Base-by-base conservation (phyloP, 2,888 invertebrate genomes). In the Pterostichus madidus region DNA sequence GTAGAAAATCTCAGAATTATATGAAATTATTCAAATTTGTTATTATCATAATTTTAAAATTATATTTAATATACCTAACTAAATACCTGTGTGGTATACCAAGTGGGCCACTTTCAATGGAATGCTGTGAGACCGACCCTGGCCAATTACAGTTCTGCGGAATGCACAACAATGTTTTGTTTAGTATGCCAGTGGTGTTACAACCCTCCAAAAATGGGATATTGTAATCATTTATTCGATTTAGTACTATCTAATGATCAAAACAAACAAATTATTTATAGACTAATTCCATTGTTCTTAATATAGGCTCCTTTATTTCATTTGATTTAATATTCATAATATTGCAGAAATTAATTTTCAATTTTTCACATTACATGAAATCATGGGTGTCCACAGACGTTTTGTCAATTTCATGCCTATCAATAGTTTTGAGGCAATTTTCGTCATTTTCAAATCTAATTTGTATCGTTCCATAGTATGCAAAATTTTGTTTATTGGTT, bases 31-130 rank as follows among this genome's bases (percentile, higher is more conserved):
- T 61, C n/a, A 61, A 61, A 61, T 61, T 24, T 53, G 15, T 53
- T 24, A 56, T 24, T 56, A 24, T 56, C 11, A 56, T 56, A 24
- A 6, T 39, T 39, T 39, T 3, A 39, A 56, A 56, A 56, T 24
- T 56, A 1, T 59, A n/a, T 7, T 35, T 61, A 61, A 32, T 35
- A 5, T 61, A 59, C 11, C 8, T 59, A 17, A 17, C 13, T 56
- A 59, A 31, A 11, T 59, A 59, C 31, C 11, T 49, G 5, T 5
- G 11, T 49, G 6, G n/a, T 49, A 2, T 49, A 49, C 59, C 52
- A 46, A 78, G 79, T 79, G 79, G 80, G 24, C 80, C 80, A 80
- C 68, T 80, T 53, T 68, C 80, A 39, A 32, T 52, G 80, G 80
- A 80, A 80, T 80, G 80, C 46, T 49, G 80, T 44, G 10, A 17